Percentiles rank a stretch among this genome's conserved stretches.
Conservation (phyloP, 2,888 invertebrate genomes). For the Epinotia nisella region DNA sequence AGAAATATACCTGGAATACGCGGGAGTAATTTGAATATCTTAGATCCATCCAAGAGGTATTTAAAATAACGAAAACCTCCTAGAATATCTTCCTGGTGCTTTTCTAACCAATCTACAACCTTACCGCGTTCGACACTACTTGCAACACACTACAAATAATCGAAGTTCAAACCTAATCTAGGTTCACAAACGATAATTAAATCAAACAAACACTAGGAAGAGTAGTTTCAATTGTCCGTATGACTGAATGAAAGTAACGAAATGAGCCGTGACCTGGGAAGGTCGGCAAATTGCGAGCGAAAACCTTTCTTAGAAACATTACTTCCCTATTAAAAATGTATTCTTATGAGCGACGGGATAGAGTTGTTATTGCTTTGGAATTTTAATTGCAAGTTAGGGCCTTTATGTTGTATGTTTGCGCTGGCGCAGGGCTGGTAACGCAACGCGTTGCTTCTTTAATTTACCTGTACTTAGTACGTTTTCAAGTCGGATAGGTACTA, state of each 20-base stretch:
- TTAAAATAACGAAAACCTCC: too few relatives aligned
- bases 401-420: not conserved
- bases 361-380: not conserved
- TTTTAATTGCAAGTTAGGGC: not conserved
- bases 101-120: too few relatives aligned
- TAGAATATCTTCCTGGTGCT: too few relatives aligned
- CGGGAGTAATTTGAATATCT: too few relatives aligned
- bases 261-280: slow-evolving; percentile 48
- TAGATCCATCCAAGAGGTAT: too few relatives aligned
- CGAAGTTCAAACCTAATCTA: slow-evolving; percentile 4
- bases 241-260: slow-evolving; percentile 44
- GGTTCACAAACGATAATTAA: slow-evolving; percentile 32
- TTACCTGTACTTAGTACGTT: not conserved
- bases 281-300: slow-evolving; percentile 40
- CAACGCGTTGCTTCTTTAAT: slow-evolving; percentile 22
- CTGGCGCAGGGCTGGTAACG: slow-evolving; percentile 34
- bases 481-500: not conserved
- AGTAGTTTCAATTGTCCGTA: slow-evolving; percentile 23
- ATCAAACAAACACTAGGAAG: slow-evolving; percentile 40
- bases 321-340: not conserved
- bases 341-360: not conserved
- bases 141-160: not conserved
- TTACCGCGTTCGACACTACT: too few relatives aligned
- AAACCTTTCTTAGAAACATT: not conserved
- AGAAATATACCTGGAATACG: too few relatives aligned